Conservation (phyloP, 2,797 vertebrate genomes). For the Salmo trutta region DNA sequence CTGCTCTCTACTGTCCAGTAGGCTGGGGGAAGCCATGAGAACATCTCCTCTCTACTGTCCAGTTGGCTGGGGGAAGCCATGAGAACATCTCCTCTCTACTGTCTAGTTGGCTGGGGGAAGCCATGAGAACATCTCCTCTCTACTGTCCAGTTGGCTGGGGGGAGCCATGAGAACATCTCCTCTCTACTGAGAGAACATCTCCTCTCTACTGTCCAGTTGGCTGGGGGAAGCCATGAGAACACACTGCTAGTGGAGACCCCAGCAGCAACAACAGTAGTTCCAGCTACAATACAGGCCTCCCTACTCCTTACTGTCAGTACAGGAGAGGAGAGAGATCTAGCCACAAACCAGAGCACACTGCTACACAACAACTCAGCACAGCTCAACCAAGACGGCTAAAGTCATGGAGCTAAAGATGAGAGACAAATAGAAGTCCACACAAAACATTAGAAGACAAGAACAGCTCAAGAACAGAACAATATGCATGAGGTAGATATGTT, state of each 20-base stretch:
- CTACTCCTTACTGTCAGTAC: not conserved
- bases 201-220: not conserved
- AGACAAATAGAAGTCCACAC: too few relatives aligned
- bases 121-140: not conserved
- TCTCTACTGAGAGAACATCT: too few relatives aligned
- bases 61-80: too few relatives aligned
- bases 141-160: too few relatives aligned
- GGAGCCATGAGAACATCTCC: too few relatives aligned
- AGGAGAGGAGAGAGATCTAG: not conserved
- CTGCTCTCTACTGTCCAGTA: too few relatives aligned
- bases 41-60: too few relatives aligned
- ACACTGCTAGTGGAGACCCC: constrained; percentile 65
- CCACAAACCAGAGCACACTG: not conserved
- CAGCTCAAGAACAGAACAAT: too few relatives aligned
- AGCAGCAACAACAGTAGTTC: constrained; percentile 22
- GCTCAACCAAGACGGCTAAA: not conserved
- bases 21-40: too few relatives aligned
- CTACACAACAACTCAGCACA: not conserved
- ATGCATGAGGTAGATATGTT: too few relatives aligned
- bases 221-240: constrained; percentile 53
- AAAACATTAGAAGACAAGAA: too few relatives aligned
- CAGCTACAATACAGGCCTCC: not conserved
- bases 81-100: constrained; percentile 5
- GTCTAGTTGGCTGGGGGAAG: constrained; percentile 59
- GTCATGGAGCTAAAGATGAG: not conserved